Evolutionary conservation across 2,113 vertebrate species (phyloP).

Genomic region (Otocyon megalotis): DNA sequence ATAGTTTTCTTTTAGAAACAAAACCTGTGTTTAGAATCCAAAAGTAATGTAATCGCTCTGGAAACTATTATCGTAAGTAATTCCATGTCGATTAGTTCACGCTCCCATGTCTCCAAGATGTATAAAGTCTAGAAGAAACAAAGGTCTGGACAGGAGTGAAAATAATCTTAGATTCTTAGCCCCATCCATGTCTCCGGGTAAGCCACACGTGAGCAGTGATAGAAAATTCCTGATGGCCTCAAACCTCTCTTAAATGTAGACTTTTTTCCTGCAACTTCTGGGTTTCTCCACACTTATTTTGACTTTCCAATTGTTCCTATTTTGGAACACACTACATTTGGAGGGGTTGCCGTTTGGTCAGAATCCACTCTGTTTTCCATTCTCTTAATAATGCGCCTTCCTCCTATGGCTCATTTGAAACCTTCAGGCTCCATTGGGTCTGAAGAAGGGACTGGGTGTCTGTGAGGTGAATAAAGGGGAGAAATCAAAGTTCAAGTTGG

Average conservation of each 20-base stretch:
- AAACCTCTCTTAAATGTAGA: neutral
- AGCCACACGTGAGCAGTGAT: neutral
- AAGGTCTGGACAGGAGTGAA: constrained; percentile 47
- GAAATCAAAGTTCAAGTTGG: neutral
- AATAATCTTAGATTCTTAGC: neutral
- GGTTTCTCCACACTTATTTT: neutral
- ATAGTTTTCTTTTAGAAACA: constrained; percentile 73
- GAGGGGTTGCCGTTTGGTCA: constrained; percentile 59
- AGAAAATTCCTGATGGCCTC: neutral
- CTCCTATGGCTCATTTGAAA: neutral
- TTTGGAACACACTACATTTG: constrained; percentile 15
- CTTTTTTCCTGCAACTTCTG: neutral
- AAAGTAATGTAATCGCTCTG: constrained; percentile 72
- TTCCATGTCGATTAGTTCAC: constrained; percentile 68
- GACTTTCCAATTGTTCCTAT: neutral
- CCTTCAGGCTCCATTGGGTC: constrained; percentile 61
- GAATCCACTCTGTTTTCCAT: constrained; percentile 62
- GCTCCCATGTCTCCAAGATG: constrained; percentile 51
- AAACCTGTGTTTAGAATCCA: constrained; percentile 76
- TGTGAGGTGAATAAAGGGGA: neutral
- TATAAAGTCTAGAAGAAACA: constrained; percentile 59
- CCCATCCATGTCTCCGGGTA: neutral
- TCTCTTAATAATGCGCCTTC: constrained; percentile 64
- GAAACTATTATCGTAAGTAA: constrained; percentile 77
- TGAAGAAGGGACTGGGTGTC: neutral